Evolutionary conservation across 2,888 invertebrate species (phyloP), one percentile per base, ranked within the genome.

Genomic region (Sphaeridia pumilis): DNA sequence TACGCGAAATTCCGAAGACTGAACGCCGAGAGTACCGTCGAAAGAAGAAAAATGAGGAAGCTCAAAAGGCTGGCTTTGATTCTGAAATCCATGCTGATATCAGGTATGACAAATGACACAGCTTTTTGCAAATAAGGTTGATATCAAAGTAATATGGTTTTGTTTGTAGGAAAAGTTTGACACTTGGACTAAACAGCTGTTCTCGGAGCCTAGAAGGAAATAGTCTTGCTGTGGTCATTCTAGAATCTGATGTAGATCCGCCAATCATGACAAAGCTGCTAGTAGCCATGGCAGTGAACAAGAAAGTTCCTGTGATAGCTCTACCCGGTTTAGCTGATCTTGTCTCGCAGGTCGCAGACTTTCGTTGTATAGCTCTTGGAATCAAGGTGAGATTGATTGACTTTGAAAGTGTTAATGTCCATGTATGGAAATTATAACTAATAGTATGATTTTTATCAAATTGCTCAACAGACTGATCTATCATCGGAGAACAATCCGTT

Each of bases 321-420:
- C 24, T 60, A 7, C 48, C 38, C 20, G 61, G 62, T 7, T 47
- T 64, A 2, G 57, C 51, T n/a, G 25, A 44, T 14, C 38, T 51
- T 1, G 57, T 62, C 24, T 48, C 55, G 20, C 21, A 49, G 3
- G 31, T 49, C 2, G 52, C 52, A 36, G 57, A 55, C 22, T 59
- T 59, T n/a, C 55, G 54, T 44, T 64, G 64, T 42, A 55, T 64
- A 25, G 64, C 64, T n/a, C 24, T 64, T 17, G 64, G 64, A 35
- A 44, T 64, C 24, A 64, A 64, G 58, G 64, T 61, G 46, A 24
- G 22, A 46, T n/a, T n/a, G n/a, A n/a, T n/a, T n/a, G n/a, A n/a
- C n/a, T n/a, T n/a, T n/a, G n/a, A n/a, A n/a, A n/a, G n/a, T n/a
- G n/a, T n/a, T n/a, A n/a, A n/a, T n/a, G n/a, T n/a, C n/a, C n/a